phyloP scores from a whole-genome alignment of 2,113 vertebrate genomes.

The Oenanthe melanoleuca region DNA sequence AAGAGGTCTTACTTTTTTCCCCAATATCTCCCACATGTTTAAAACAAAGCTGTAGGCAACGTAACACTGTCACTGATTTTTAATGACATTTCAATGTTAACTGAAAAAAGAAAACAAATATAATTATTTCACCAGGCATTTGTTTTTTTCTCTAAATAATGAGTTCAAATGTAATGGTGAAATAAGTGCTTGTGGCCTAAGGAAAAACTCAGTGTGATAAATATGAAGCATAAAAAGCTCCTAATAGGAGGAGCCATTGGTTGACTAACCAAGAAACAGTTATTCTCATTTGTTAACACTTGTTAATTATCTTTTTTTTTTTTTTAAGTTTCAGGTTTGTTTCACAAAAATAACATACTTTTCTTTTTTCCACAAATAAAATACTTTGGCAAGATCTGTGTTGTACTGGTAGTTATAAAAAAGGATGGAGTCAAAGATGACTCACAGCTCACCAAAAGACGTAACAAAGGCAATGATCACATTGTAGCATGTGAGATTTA shows the following conservation, averaged over 20 bases:
- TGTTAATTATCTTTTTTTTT: background rate
- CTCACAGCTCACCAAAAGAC: background rate
- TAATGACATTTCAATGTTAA: background rate
- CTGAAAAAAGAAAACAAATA: background rate
- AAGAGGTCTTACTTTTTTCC: background rate
- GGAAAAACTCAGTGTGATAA: background rate
- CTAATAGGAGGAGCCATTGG: background rate
- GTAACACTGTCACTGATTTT: background rate
- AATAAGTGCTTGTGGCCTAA: background rate
- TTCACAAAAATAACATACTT: background rate
- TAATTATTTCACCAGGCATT: background rate
- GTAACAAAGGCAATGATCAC: background rate
- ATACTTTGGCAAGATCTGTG: background rate
- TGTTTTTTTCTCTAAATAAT: background rate
- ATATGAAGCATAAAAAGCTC: background rate
- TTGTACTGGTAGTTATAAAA: background rate
- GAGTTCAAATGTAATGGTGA: background rate
- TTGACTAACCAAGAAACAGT: background rate
- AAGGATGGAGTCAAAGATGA: background rate
- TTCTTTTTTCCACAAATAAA: background rate
- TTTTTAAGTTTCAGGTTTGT: background rate
- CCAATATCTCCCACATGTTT: background rate
- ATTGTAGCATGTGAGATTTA: background rate
- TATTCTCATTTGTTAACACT: background rate
- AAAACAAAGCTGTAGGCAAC: background rate